Base-by-base conservation (phyloP, 2,113 vertebrate species). In the Leptocoma aspasia region DNA sequence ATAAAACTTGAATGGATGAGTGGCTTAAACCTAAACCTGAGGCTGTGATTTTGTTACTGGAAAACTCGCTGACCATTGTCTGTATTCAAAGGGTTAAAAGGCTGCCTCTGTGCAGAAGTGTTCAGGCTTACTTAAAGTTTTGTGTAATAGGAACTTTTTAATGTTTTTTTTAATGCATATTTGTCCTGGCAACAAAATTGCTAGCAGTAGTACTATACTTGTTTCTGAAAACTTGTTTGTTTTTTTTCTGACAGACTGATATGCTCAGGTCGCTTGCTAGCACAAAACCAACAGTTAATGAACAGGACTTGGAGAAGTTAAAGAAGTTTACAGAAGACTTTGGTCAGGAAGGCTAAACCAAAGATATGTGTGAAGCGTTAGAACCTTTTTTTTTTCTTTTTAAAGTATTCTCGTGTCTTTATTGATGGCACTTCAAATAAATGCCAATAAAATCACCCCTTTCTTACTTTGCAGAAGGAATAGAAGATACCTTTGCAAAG, bases 261-360 rank as follows among this genome's bases (percentile, higher is more conserved):
- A 99, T 99, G 99, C 54, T 99, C 88, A 98, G 98, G 76, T 99
- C 99, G 0, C 96, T 97, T 42, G 19, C 97, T 41, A 98, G 44
- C 97, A 99, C 98, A 42, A 99, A 99, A 93, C 99, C 99, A 82
- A 99, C 99, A 27, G 99, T 99, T 93, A 99, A 99, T 54, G 99
- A 99, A 52, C 98, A 99, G 44, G 99, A 99, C 95, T 97, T 99
- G 97, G 97, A 98, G 69, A 99, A 99, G 95, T 97, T 99, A 92
- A 99, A 97, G 98, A 99, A 99, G 97, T 99, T 99, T 98, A 99
- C 99, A 96, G 98, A 99, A 81, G 99, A 99, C 93, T 99, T 99
- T 97, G 99, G 99, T 95, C 99, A 99, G 95, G 99, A 99, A 97
- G 99, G 99, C 96, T 99, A 98, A 98, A 94, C 90, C 94, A 93